Evolutionary conservation across 2,888 invertebrate species (phyloP).

Genomic region (Synanthedon myopaeformis): DNA sequence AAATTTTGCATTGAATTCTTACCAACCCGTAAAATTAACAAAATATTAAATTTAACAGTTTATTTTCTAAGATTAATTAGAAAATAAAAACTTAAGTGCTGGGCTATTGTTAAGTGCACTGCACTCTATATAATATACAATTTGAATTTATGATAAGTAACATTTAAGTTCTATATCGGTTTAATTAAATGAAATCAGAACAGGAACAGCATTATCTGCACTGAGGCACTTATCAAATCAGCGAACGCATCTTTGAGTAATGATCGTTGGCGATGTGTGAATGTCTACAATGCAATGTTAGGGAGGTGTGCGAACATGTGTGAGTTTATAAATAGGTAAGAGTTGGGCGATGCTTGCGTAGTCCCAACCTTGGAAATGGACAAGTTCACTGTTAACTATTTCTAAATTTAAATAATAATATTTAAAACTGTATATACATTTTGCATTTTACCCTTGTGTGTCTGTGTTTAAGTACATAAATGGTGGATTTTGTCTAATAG

Average conservation of each 20-base stretch:
- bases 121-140: too few species aligned
- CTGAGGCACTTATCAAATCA: background rate
- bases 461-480: background rate
- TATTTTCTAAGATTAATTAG: too few species aligned
- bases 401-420: background rate
- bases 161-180: too few species aligned
- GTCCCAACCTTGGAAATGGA: constrained; percentile 61
- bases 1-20: too few species aligned
- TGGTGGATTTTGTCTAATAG: background rate
- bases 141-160: too few species aligned
- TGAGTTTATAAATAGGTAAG: constrained; percentile 63
- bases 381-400: constrained; percentile 17
- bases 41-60: too few species aligned
- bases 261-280: background rate
- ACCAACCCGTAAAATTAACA: too few species aligned
- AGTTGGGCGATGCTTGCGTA: constrained; percentile 38
- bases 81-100: too few species aligned
- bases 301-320: constrained; percentile 16
- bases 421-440: constrained; percentile 1
- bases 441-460: background rate
- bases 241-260: background rate
- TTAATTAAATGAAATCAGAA: too few species aligned
- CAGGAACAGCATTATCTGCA: background rate
- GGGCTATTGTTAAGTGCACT: too few species aligned
- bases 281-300: background rate